These are phyloP conservation scores for Strigamia crassipes DNA, from an alignment of 2,888 invertebrate genomes.

Conservation along the genomic window DNA sequence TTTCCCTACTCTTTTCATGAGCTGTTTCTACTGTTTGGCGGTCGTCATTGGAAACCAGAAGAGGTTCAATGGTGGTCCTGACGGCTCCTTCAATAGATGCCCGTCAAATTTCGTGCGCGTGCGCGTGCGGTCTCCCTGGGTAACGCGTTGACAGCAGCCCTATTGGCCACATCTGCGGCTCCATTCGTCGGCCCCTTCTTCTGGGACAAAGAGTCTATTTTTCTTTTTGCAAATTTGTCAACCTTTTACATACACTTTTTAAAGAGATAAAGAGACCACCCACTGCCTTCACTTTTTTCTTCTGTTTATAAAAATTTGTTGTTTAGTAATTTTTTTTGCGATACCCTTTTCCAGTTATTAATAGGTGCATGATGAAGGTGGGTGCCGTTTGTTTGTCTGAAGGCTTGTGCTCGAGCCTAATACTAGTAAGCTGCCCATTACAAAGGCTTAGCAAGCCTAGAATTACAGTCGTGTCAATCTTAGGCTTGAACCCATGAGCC, in stretches of 20 bases:
- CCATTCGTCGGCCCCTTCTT: slow-evolving; percentile 23
- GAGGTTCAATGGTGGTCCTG: slow-evolving; percentile 42
- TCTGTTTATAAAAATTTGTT: neutral
- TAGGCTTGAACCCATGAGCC: slow-evolving; percentile 32
- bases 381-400: slow-evolving; percentile 32
- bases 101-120: slow-evolving; percentile 44
- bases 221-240: neutral
- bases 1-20: slow-evolving; percentile 28
- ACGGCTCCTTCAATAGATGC: slow-evolving; percentile 36
- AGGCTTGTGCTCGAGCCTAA: slow-evolving; percentile 32
- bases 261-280: slow-evolving; percentile 27
- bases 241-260: slow-evolving; percentile 15
- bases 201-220: slow-evolving; percentile 21
- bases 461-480: slow-evolving; percentile 34
- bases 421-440: slow-evolving; percentile 37
- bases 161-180: slow-evolving; percentile 21
- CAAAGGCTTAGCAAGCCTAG: slow-evolving; percentile 32
- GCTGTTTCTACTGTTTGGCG: slow-evolving; percentile 25
- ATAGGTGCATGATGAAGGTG: slow-evolving; percentile 31
- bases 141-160: slow-evolving; percentile 46
- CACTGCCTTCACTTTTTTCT: neutral
- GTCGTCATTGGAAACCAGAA: slow-evolving; percentile 34
- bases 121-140: slow-evolving; percentile 47
- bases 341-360: neutral
- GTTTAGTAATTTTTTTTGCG: neutral